phyloP scores from a whole-genome alignment of 2,113 vertebrate genomes.

The Chrysochloris asiatica region DNA sequence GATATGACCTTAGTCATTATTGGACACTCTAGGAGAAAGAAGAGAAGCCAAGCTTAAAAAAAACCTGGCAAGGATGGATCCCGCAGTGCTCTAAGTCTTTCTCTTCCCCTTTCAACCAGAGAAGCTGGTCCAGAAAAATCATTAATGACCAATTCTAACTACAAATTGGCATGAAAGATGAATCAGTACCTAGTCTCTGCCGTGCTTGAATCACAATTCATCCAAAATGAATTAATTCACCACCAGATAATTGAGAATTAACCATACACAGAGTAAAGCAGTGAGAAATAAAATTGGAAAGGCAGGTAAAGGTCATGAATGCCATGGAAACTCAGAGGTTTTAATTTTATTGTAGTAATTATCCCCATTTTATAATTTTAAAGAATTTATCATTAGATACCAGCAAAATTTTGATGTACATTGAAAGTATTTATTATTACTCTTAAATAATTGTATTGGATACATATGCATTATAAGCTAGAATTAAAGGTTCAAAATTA shows the following conservation, averaged over 20 bases:
- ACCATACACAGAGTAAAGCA: not conserved
- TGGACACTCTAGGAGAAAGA: not conserved
- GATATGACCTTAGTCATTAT: not conserved
- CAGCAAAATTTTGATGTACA: not conserved
- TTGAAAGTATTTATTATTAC: constrained; percentile 29
- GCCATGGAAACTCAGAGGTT: not conserved
- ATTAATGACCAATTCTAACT: constrained; percentile 16
- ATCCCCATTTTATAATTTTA: not conserved
- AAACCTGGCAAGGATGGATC: not conserved
- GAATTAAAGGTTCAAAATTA: not conserved
- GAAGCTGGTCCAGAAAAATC: not conserved
- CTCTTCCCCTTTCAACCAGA: not conserved
- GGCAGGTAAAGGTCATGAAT: not conserved
- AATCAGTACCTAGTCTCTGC: not conserved
- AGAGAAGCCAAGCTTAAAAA: not conserved
- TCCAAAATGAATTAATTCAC: constrained; percentile 27
- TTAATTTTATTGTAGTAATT: constrained; percentile 4
- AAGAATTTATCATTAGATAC: not conserved
- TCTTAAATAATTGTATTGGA: not conserved
- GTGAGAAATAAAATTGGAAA: constrained; percentile 22
- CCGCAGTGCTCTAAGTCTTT: not conserved
- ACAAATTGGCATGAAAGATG: not conserved
- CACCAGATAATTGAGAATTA: not conserved
- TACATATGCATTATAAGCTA: not conserved
- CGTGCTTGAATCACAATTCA: not conserved